phyloP scores from a whole-genome alignment of 2,888 invertebrate species.

The Callosobruchus maculatus region DNA sequence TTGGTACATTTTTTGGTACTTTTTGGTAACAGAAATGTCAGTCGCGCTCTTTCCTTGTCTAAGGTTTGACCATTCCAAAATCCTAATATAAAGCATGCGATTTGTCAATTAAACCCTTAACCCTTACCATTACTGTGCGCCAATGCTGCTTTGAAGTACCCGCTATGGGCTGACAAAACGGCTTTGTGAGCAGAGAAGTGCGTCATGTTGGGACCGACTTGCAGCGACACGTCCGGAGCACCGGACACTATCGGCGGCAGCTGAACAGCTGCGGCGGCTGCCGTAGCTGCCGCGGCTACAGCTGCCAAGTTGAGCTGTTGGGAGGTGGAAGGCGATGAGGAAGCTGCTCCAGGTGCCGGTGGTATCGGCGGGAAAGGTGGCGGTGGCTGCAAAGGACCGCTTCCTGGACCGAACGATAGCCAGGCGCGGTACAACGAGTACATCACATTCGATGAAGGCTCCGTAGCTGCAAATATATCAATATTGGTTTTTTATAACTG shows the following conservation, averaged over 20 bases:
- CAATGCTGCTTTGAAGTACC: constrained; percentile 67
- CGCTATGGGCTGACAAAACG: constrained; percentile 65
- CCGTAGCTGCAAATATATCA: neutral
- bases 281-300: neutral
- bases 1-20: no score
- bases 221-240: constrained; percentile 59
- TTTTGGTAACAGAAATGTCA: no score
- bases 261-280: neutral
- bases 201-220: constrained; percentile 60
- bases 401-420: constrained; percentile 44
- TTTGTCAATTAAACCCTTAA: no score
- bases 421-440: constrained; percentile 51
- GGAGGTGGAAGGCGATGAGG: constrained; percentile 25
- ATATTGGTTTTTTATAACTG: no score
- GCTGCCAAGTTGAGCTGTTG: neutral
- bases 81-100: no score
- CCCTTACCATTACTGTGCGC: constrained; percentile 41
- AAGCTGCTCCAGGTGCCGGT: constrained; percentile 24
- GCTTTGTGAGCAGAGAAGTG: constrained; percentile 67
- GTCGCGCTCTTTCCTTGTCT: no score
- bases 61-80: no score
- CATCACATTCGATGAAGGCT: constrained; percentile 30
- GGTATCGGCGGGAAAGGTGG: constrained; percentile 15
- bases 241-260: constrained; percentile 23
- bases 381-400: constrained; percentile 28